These are phyloP conservation scores for Platysteira castanea DNA, from an alignment of 2,113 vertebrate species.

Conservation along the genomic window DNA sequence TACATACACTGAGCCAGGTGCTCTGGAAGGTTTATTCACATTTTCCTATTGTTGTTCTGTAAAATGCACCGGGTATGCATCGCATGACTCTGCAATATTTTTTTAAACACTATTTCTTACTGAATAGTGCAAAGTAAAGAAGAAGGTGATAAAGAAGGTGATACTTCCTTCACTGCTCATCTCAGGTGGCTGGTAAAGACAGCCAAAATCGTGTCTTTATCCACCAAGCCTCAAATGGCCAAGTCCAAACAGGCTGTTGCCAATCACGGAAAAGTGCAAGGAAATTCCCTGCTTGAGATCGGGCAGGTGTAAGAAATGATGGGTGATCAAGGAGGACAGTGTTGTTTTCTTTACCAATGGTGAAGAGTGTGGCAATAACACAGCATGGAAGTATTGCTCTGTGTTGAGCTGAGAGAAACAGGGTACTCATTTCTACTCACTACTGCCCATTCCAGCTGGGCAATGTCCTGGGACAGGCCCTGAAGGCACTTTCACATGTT, in stretches of 20 bases:
- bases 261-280: not conserved
- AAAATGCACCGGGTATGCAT: not conserved
- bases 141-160: not conserved
- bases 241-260: not conserved
- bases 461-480: not conserved
- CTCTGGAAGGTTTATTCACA: not conserved
- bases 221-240: not conserved
- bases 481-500: not conserved
- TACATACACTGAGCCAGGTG: not conserved
- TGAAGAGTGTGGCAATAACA: slow-evolving; percentile 4
- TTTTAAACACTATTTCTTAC: not conserved
- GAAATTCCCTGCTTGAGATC: not conserved
- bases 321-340: not conserved
- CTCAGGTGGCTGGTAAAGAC: not conserved
- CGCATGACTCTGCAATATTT: not conserved
- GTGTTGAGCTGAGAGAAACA: slow-evolving; percentile 5
- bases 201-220: not conserved
- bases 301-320: not conserved
- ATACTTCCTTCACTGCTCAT: not conserved
- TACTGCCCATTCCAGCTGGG: not conserved
- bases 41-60: slow-evolving; percentile 31
- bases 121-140: not conserved
- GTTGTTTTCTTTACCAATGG: not conserved
- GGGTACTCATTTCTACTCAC: not conserved
- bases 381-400: not conserved